phyloP scores from a whole-genome alignment of 2,113 vertebrate genomes.

The Empidonax traillii region DNA sequence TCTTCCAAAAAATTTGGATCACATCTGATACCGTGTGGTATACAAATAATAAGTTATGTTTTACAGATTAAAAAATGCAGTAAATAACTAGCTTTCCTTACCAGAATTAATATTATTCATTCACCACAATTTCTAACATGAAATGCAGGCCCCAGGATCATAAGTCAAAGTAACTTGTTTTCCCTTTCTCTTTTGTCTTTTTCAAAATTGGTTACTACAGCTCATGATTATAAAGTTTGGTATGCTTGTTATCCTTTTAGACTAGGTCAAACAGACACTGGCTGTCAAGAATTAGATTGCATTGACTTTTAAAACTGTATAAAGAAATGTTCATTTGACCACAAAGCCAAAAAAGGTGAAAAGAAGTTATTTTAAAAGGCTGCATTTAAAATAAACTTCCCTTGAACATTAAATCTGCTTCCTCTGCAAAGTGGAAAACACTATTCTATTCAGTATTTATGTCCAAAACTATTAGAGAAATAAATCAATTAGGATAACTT shows the following conservation, averaged over 20 bases:
- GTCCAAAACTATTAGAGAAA: neutral
- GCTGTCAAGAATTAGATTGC: neutral
- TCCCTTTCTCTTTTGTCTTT: neutral
- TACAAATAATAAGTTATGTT: neutral
- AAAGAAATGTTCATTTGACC: neutral
- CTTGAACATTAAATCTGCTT: neutral
- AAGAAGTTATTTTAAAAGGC: neutral
- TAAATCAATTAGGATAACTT: neutral
- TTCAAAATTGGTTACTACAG: neutral
- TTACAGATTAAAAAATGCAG: neutral
- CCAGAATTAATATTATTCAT: neutral
- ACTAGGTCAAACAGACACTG: neutral
- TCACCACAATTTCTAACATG: neutral
- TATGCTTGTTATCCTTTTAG: neutral
- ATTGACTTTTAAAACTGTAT: neutral
- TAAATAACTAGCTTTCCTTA: neutral
- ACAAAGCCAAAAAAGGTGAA: neutral
- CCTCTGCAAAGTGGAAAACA: neutral
- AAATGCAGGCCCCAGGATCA: neutral
- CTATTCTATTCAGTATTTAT: neutral
- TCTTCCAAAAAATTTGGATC: neutral
- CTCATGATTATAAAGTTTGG: neutral
- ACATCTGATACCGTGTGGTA: neutral
- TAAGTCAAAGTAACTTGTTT: neutral
- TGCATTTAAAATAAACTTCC: neutral